A percentile compares a stretch with the other conserved stretches of the same genome.
These are phyloP conservation scores for Ditula angustiorana DNA, from an alignment of 2,888 invertebrate genomes.

Conservation along the genomic window DNA sequence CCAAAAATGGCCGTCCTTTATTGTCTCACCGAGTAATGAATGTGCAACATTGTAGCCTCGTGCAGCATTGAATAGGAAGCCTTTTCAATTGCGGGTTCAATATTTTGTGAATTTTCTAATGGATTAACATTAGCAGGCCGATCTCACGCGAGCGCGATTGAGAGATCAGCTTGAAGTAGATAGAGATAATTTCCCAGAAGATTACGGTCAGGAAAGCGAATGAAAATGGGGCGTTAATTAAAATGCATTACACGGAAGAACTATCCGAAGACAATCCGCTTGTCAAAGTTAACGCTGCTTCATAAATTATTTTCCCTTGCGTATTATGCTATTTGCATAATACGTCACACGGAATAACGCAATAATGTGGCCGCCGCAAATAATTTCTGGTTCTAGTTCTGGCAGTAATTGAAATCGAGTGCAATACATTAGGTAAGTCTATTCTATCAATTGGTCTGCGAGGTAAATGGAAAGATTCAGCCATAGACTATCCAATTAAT, in stretches of 20 bases:
- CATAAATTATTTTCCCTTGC: conserved; percentile 18
- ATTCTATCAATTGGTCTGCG: conserved; percentile 21
- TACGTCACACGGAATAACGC: conserved; percentile 21
- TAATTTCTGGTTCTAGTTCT: background rate
- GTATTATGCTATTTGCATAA: conserved; percentile 30
- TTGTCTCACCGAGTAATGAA: conserved; percentile 74
- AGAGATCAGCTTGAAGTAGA: conserved; percentile 18
- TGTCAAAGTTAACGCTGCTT: conserved; percentile 21
- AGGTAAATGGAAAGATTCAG: conserved; percentile 33
- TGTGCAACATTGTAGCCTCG: conserved; percentile 68
- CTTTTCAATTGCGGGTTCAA: conserved; percentile 72
- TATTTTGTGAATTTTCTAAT: conserved; percentile 67
- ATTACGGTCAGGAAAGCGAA: conserved; percentile 67
- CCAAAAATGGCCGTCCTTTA: conserved; percentile 64
- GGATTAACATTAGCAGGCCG: conserved; percentile 50
- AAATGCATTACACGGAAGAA: conserved; percentile 39
- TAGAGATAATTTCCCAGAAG: conserved; percentile 62
- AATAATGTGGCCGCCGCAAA: conserved; percentile 2
- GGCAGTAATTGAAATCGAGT: conserved; percentile 9
- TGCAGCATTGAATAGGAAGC: conserved; percentile 60
- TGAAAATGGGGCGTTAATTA: conserved; percentile 56
- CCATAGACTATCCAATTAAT: conserved; percentile 35
- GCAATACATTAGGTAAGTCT: conserved; percentile 10
- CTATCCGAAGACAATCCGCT: conserved; percentile 30
- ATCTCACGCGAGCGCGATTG: conserved; percentile 45